Evolutionary conservation across 2,113 vertebrate species (phyloP).

Genomic region (Mastomys natalensis): DNA sequence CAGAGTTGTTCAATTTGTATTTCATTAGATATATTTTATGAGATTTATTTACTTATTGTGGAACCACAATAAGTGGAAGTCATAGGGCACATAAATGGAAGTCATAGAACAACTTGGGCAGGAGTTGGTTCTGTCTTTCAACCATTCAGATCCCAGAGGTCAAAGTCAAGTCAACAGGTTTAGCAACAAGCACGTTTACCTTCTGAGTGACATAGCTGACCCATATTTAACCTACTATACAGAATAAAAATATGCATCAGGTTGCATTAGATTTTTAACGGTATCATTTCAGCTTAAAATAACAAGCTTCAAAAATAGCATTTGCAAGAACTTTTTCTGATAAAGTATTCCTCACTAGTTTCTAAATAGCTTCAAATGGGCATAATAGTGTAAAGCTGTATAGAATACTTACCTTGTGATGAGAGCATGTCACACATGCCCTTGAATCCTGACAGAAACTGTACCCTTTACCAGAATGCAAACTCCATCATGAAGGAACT

Average conservation of each 20-base stretch:
- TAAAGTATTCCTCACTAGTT: neutral
- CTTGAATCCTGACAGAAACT: neutral
- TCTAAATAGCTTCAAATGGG: neutral
- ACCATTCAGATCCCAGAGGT: neutral
- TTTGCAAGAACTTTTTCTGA: neutral
- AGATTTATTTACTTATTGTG: neutral
- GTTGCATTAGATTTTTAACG: neutral
- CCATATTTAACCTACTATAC: neutral
- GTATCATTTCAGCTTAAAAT: neutral
- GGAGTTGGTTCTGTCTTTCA: neutral
- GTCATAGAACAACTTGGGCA: neutral
- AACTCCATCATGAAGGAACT: neutral
- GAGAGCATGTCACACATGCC: fast-evolving
- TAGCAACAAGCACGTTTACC: neutral
- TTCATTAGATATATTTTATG: neutral
- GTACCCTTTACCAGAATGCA: neutral
- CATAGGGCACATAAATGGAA: neutral
- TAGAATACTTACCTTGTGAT: neutral
- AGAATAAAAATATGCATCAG: neutral
- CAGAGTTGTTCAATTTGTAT: constrained; percentile 12
- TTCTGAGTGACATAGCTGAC: neutral
- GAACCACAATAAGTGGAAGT: neutral
- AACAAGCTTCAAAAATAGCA: neutral
- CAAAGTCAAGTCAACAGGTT: neutral
- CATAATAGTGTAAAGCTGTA: neutral